Base-by-base conservation (phyloP, 2,113 vertebrate genomes). In the Centropus bengalensis region DNA sequence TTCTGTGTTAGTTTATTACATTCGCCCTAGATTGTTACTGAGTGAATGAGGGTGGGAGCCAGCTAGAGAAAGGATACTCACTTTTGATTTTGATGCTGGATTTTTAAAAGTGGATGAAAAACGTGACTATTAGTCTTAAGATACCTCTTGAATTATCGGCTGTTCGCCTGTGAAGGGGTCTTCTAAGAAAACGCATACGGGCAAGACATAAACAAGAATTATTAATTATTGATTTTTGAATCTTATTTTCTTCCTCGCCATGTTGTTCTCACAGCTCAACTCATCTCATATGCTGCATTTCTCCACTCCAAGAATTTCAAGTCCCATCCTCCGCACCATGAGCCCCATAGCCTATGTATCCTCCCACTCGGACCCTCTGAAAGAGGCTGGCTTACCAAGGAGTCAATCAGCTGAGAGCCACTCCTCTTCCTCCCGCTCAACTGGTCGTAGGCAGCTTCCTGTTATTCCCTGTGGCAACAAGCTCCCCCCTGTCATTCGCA, bases 401-500 rank as follows among this genome's bases (percentile, higher is more conserved):
- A 99, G 98, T 97, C 98, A 98, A 20, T 99, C 98, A 11, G 98
- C 97, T 78, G 98, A 99, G 92, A 97, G 95, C 94, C 96, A 96
- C 89, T 98, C 97, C 96, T 98, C 98, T 79, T 97, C 97, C 94
- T 98, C 97, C 89, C 86, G 84, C 96, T 98, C 98, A 52, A 92
- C 98, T 45, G 97, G 96, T 79, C 98, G 98, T 93, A 98, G 99
- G 98, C 98, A 99, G 96, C 98, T 99, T 95, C 99, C 99, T 88
- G 97, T 98, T 94, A 98, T 98, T 97, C 98, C 99, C 32, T 97
- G 96, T 88, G 98, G 98, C 51, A 98, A 96, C 98, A 99, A 98
- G 98, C 95, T 98, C 63, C 99, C 99, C 98, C 98, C 99, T 95
- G 98, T 99, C 97, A 99, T 99, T 97, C 98, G 98, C 97, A 98